Evolutionary conservation across 2,797 vertebrate genomes (phyloP).

Genomic region (Lacerta bilineata): DNA sequence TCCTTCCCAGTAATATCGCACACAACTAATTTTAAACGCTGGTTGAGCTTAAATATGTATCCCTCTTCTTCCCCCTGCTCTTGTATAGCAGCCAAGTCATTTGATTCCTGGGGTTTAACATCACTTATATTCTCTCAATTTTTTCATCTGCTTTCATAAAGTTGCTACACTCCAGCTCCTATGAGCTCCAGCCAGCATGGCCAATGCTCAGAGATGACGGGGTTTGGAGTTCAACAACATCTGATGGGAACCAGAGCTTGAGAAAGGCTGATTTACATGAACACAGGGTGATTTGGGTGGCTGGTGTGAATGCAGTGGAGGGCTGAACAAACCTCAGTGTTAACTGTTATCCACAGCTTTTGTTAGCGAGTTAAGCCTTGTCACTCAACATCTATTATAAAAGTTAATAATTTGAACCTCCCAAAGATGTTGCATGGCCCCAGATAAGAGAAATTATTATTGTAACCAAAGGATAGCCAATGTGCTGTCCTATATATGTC

Average conservation of each 20-base stretch:
- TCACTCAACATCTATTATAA: constrained; percentile 9
- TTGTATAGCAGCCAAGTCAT: background rate
- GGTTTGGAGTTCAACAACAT: too few relatives aligned
- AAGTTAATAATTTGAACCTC: background rate
- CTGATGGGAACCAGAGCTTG: too few relatives aligned
- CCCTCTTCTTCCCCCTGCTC: background rate
- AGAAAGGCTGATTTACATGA: background rate
- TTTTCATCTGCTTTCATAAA: background rate
- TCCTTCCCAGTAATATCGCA: constrained; percentile 54
- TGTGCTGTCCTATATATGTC: too few relatives aligned
- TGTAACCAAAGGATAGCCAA: background rate
- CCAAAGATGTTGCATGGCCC: background rate
- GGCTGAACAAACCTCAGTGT: background rate
- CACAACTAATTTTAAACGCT: constrained; percentile 68
- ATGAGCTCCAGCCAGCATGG: too few relatives aligned
- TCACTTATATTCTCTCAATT: background rate
- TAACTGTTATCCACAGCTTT: constrained; percentile 46
- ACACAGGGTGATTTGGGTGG: background rate
- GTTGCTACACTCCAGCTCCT: too few relatives aligned
- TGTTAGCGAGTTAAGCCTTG: constrained; percentile 40
- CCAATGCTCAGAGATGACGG: too few relatives aligned
- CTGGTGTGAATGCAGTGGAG: background rate
- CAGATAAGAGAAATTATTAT: background rate
- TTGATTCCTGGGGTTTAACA: background rate
- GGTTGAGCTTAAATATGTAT: constrained; percentile 57